Evolutionary conservation across 1,140 invertebrate species (phyloP).

Genomic region (Drosophila ananassae): DNA sequence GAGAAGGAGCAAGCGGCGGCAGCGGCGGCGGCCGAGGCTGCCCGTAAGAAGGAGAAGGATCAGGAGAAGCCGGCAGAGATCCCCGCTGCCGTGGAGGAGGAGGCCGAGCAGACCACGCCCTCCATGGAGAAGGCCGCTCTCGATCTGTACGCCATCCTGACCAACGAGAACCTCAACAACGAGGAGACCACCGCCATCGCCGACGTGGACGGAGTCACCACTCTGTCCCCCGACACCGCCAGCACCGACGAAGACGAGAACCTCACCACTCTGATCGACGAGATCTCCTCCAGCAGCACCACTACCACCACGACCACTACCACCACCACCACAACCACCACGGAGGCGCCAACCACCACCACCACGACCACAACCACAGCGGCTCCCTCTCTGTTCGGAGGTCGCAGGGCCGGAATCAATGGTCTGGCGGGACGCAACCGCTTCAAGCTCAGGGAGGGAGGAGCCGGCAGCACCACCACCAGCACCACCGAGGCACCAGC

Average conservation of each 20-base stretch:
- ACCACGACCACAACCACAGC: slow-evolving; percentile 85
- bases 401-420: slow-evolving; percentile 53
- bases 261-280: slow-evolving; percentile 74
- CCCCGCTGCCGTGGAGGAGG: slow-evolving; percentile 69
- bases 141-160: slow-evolving; percentile 91
- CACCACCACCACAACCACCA: slow-evolving; percentile 85
- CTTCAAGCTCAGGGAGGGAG: slow-evolving; percentile 81
- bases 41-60: slow-evolving; percentile 31
- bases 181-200: slow-evolving; percentile 83
- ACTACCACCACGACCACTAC: slow-evolving; percentile 86
- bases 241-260: slow-evolving; percentile 81
- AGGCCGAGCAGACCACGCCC: slow-evolving; percentile 87
- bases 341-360: slow-evolving; percentile 85
- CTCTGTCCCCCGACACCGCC: slow-evolving; percentile 78
- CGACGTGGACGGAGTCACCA: slow-evolving; percentile 63
- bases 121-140: slow-evolving; percentile 92
- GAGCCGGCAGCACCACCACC: slow-evolving; percentile 62
- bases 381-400: slow-evolving; percentile 84
- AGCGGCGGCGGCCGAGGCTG: slow-evolving; percentile 44
- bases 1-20: slow-evolving; percentile 61
- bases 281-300: slow-evolving; percentile 84
- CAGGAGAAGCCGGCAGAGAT: slow-evolving; percentile 39
- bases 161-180: slow-evolving; percentile 90
- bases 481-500: slow-evolving; percentile 81
- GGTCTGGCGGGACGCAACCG: slow-evolving; percentile 68